Base-by-base conservation (phyloP, 2,888 invertebrate genomes). In the Helicoverpa assulta region DNA sequence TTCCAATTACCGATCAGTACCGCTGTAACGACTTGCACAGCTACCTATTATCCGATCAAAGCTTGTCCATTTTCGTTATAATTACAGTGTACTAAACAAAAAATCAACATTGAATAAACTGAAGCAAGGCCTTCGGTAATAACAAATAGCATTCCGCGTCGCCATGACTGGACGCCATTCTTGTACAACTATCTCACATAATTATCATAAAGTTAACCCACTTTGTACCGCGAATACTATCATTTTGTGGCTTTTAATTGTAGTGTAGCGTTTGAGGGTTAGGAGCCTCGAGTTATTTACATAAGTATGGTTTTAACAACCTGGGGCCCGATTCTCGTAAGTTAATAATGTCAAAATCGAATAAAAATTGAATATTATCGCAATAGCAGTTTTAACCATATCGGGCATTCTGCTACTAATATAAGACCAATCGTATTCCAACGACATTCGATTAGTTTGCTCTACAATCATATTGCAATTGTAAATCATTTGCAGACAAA, bases 121-220 rank as follows among this genome's bases (percentile, higher is more conserved):
- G 61, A 51, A 67, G 63, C 86, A 84, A 84, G 88, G 85, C 78
- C 86, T 66, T 68, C 60, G 76, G 54, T 76, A 77, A 79, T 80
- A 78, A 81, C 77, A 68, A 78, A 76, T 76, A 79, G 33, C 77
- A 81, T 81, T 82, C 76, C 81, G 79, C 76, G 76, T 80, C 81
- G 80, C 70, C 74, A 76, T 78, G 72, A 74, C 68, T 76, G 57
- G 70, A 62, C 67, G 68, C 77, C 80, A 85, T 87, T 84, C 86
- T 83, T 83, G 83, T 85, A 84, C 85, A 86, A 87, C 86, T 85
- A 87, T 85, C 86, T 82, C 82, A 80, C 57, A 65, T 75, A 85
- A 87, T 87, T 86, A 83, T 55, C 83, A 87, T 86, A 80, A 83
- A 76, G 78, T 81, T 87, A 85, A 85, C 87, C 86, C 65, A 87